Evolutionary conservation across 2,113 vertebrate genomes (phyloP).

Genomic region (Onychostoma macrolepis): DNA sequence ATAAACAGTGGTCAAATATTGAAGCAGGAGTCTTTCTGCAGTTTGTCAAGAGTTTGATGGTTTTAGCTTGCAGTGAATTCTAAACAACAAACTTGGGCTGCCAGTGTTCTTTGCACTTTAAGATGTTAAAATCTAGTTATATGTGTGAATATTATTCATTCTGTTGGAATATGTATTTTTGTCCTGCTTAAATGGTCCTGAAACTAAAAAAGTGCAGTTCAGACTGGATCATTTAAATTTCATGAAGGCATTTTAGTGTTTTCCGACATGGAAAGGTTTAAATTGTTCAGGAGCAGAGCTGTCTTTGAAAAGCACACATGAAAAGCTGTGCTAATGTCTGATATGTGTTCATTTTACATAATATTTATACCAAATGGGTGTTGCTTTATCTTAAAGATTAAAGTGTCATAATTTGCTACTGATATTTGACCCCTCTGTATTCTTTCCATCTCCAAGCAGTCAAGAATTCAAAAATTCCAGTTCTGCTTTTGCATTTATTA

Average conservation of each 20-base stretch:
- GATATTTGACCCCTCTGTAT: not conserved
- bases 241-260: not conserved
- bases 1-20: too few relatives aligned
- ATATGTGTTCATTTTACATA: not conserved
- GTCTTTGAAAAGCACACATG: not conserved
- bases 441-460: not conserved
- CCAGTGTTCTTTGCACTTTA: not conserved
- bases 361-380: not conserved
- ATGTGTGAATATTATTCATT: not conserved
- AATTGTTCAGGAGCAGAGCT: not conserved
- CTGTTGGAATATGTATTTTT: not conserved
- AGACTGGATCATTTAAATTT: slow-evolving; percentile 15
- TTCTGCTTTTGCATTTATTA: not conserved
- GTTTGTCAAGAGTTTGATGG: not conserved
- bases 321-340: not conserved
- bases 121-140: not conserved
- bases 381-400: not conserved
- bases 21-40: not conserved
- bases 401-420: not conserved
- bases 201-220: slow-evolving; percentile 18
- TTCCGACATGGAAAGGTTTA: not conserved
- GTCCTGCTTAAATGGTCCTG: not conserved
- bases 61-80: not conserved
- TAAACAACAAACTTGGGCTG: not conserved
- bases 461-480: not conserved